Conservation (phyloP, 2,797 vertebrate genomes). For the Gastrophryne carolinensis region DNA sequence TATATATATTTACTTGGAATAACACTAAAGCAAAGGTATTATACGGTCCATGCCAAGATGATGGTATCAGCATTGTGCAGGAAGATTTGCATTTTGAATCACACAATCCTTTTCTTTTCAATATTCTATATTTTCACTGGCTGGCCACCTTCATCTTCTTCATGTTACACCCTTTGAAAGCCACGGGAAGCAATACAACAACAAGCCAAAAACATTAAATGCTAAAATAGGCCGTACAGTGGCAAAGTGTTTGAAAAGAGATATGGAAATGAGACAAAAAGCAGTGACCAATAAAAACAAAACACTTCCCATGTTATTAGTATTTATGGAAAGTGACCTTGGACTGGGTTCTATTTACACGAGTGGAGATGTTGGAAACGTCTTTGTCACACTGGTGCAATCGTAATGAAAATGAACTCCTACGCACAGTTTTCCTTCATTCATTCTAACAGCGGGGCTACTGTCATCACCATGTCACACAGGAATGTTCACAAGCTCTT, state of each 20-base stretch:
- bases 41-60: not conserved
- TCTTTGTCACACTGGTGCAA: conserved; percentile 8
- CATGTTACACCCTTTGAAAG: conserved; percentile 58
- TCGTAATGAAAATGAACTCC: conserved; percentile 3
- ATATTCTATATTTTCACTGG: conserved; percentile 59
- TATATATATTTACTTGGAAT: not conserved
- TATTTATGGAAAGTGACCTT: conserved; percentile 22
- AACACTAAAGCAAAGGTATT: not conserved
- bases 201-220: conserved; percentile 53
- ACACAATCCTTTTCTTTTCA: conserved; percentile 64
- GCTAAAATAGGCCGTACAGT: conserved; percentile 48
- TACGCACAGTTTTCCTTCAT: not conserved
- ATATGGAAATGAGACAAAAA: conserved; percentile 18
- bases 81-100: conserved; percentile 48
- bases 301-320: conserved; percentile 29
- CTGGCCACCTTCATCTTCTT: conserved; percentile 54
- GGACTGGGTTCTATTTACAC: not conserved
- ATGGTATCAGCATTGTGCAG: conserved; percentile 26
- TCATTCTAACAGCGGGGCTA: not conserved
- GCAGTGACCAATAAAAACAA: conserved; percentile 35
- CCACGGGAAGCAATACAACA: conserved; percentile 54
- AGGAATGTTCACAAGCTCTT: not conserved
- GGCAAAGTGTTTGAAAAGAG: conserved; percentile 31
- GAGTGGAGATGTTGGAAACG: conserved; percentile 5
- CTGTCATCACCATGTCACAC: not conserved